Base-by-base conservation (phyloP, 2,888 invertebrate species). In the Lithophane socia region DNA sequence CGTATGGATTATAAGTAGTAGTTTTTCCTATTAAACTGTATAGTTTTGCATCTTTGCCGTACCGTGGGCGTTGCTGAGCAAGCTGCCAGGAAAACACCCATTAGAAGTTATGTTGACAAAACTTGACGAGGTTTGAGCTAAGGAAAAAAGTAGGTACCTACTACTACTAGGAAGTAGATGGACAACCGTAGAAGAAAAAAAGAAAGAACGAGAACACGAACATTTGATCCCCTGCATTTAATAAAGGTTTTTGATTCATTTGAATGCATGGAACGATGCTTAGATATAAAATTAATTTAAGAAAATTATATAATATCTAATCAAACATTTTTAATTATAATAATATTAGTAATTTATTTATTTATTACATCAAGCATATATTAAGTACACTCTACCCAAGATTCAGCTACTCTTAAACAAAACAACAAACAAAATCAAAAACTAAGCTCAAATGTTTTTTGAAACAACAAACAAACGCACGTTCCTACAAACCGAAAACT, bases 391-490 rank as follows among this genome's bases (percentile, higher is more conserved):
- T 63, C 18, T 16, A 7, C n/a, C 8, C 7, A 37, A 71, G 29
- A 29, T 9, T 47, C 12, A 70, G 3, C 12, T 16, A 37, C 13
- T 5, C n/a, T 5, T 16, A 37, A 49, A 49, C 9, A n/a, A 8
- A 37, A 12, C 0, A 13, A n/a, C 5, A 64, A 44, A 47, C 16
- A 52, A 37, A 63, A 7, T 60, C 0, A 54, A n/a, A 42, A 9
- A 37, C 1, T 8, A 29, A 63, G 4, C 5, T 77, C 7, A 5
- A 74, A 37, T 67, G 21, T 52, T 68, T n/a, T 44, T 72, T 21
- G 2, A 24, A 79, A 76, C 58, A 65, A 70, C 24, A 70, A 42
- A 76, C 65, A 70, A 76, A 77, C 18, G n/a, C 24, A 47, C 29
- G 12, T 49, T 24, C 9, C 13, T n/a, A 37, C 49, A 44, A 54